Conservation (phyloP, 2,113 vertebrate genomes). For the Orthonyx spaldingii region DNA sequence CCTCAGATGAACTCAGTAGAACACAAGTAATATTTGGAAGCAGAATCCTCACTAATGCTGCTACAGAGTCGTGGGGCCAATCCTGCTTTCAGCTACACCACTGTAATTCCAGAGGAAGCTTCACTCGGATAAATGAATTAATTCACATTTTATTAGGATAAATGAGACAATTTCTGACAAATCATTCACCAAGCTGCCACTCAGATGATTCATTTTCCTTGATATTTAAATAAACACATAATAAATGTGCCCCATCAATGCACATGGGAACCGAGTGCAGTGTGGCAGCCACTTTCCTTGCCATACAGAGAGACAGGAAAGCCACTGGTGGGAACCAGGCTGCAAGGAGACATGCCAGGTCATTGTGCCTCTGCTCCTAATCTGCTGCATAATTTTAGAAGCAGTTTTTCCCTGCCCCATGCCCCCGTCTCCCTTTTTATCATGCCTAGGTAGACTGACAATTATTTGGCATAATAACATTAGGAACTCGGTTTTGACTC, state of each 20-base stretch:
- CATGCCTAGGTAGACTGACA: not conserved
- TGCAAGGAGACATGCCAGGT: not conserved
- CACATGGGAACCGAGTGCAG: not conserved
- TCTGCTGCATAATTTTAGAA: not conserved
- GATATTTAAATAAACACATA: slow-evolving; percentile 16
- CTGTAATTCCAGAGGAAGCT: not conserved
- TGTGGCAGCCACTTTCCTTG: not conserved
- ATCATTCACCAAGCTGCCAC: not conserved
- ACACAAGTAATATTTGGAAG: not conserved
- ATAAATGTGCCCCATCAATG: not conserved
- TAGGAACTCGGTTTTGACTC: not conserved
- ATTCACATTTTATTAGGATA: not conserved
- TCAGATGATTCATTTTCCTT: not conserved
- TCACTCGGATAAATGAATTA: not conserved
- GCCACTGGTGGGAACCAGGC: not conserved
- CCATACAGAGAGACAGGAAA: not conserved
- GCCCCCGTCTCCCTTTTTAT: not conserved
- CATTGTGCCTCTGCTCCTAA: not conserved
- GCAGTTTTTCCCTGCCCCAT: not conserved
- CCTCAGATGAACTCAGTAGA: not conserved
- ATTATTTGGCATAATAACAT: not conserved
- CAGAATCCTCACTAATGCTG: not conserved
- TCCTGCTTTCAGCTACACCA: not conserved
- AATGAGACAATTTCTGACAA: slow-evolving; percentile 7
- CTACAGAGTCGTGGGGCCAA: not conserved